Base-by-base conservation (phyloP, 1,140 invertebrate species). In the Agrypnia vestita region DNA sequence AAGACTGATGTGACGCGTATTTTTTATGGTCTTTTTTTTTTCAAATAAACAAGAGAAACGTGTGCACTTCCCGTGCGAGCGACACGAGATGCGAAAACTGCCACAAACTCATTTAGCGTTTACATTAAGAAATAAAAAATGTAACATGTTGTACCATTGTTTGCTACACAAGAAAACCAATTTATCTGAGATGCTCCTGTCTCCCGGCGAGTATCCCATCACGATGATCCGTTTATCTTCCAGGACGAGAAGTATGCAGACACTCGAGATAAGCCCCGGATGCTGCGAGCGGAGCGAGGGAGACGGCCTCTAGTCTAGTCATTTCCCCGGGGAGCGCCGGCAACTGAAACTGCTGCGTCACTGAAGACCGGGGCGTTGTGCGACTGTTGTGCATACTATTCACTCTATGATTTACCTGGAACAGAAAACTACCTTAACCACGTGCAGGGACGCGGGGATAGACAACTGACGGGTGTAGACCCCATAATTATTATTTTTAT, bases 201-300 rank as follows among this genome's bases (percentile, higher is more conserved):
- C 25, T 64, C 35, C 15, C 49, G 19, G 67, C 19, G n/a, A 51
- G 46, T 25, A 47, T 49, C 67, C 49, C 67, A 71, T 71, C 67
- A 71, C 49, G 19, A 71, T 71, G 67, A 71, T 71, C 47, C 67
- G 67, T 71, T 71, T 71, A 71, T 51, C 67, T 51, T 49, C 67
- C 67, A 13, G 7, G 17, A 25, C 6, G 43, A 0, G 62, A 15
- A 17, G 55, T 59, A 59, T 59, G 55, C 55, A 59, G 55, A 59
- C 55, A 59, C 3, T 59, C 8, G 1, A 35, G 25, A 35, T 35
- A 35, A 35, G 25, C 25, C 6, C 25, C 25, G 61, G 61, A n/a
- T 43, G 61, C 12, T 64, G 61, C 21, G 61, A 25, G 55, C 10
- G n/a, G 13, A 43, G 25, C 6, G 61, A 71, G 47, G 15, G 47